Evolutionary conservation across 2,888 invertebrate species (phyloP).

Genomic region (Torymus tubicola): DNA sequence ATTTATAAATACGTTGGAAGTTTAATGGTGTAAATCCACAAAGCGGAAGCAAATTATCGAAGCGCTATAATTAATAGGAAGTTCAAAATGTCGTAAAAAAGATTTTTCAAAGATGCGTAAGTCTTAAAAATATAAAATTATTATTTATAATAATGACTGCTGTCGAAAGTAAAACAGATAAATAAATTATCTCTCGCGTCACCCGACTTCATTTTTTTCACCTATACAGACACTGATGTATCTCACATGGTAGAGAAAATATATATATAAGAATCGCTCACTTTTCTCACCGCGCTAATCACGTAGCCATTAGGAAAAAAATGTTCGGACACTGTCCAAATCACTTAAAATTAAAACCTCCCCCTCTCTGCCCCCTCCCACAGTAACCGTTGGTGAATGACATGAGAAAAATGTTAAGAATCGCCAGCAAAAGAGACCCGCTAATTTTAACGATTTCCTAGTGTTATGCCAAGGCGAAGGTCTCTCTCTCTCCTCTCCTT

Average conservation of each 20-base stretch:
- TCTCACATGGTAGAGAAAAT: too few species aligned
- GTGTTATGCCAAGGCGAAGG: constrained; percentile 49
- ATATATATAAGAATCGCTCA: too few species aligned
- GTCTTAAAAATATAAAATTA: background rate
- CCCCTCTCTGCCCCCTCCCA: too few species aligned
- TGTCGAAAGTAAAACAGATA: too few species aligned
- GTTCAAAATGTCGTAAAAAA: background rate
- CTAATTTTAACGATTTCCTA: constrained; percentile 55
- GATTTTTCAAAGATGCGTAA: background rate
- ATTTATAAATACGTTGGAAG: constrained; percentile 1
- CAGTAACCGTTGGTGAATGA: constrained; percentile 27
- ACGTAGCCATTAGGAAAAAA: too few species aligned
- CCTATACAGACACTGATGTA: too few species aligned
- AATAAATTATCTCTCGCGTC: too few species aligned
- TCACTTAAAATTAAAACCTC: too few species aligned
- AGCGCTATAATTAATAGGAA: background rate
- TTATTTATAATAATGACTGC: too few species aligned
- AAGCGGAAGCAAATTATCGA: background rate
- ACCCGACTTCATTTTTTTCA: too few species aligned
- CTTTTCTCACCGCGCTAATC: too few species aligned
- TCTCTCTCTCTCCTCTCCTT: constrained; percentile 30
- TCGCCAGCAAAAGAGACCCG: constrained; percentile 11
- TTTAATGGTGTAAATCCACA: background rate
- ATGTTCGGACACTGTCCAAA: too few species aligned
- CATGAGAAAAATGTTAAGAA: constrained; percentile 46